Base-by-base conservation (phyloP, 2,888 invertebrate genomes). In the Ypsolopha scabrella region DNA sequence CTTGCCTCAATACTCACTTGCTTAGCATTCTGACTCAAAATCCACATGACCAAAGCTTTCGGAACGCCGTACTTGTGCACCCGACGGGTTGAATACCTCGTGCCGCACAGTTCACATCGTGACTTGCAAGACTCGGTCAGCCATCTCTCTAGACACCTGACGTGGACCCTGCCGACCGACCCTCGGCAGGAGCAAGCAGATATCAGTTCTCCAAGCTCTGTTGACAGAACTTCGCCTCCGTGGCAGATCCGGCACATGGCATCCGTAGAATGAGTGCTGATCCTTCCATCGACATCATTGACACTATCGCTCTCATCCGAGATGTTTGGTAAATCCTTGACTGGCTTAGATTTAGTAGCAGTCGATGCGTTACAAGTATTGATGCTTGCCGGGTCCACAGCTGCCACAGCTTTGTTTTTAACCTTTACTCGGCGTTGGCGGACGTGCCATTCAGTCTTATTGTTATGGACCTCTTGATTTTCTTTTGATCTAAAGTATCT, bases 121-220 rank as follows among this genome's bases (percentile, higher is more conserved):
- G 89, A 90, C 54, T 90, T 89, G 36, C 92, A 91, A 1, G 92
- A 91, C 66, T 92, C 92, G 1, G 92, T 92, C 41, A 94, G 77
- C 94, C 94, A 94, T 50, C 88, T 88, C 72, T 94, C 93, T 59
- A 94, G 75, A 67, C 94, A 94, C 53, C 89, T 88, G 2, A 91
- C 87, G 70, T 93, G 93, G 9, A 93, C 90, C 51, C 91, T 87
- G 0, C 93, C 93, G 58, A 93, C 90, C 1, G 92, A 91, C 0
- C 93, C 94, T 1, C 85, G 72, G 55, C 86, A 86, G 2, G 71
- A 88, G 56, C 86, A 86, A 1, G 85, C 80, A 0, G 83, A 83
- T 64, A 86, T 73, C 52, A 86, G 60, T 14, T 57, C 63, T 0
- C 86, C 86, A 0, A 79, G 64, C 52, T 83, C 85, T 6, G 52